Conservation (phyloP, 2,888 invertebrate species). For the Gymnocheta viridis region DNA sequence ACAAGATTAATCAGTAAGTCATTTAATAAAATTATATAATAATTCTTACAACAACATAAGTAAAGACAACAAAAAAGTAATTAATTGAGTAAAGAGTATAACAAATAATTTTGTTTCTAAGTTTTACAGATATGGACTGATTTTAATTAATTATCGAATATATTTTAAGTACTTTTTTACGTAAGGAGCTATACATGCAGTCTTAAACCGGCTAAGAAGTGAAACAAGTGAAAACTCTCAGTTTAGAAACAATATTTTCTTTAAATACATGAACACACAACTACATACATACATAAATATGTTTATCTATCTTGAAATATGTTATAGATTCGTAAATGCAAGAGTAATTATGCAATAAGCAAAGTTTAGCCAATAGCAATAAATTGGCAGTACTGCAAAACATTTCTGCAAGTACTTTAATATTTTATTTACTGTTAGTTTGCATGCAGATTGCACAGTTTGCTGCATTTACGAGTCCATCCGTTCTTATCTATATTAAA, state of each 20-base stretch:
- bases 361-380: too few relatives aligned
- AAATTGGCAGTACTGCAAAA: too few relatives aligned
- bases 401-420: too few relatives aligned
- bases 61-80: conserved; percentile 38
- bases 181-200: conserved; percentile 58
- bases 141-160: conserved; percentile 65
- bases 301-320: not conserved
- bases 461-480: too few relatives aligned
- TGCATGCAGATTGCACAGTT: too few relatives aligned
- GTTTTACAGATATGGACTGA: conserved; percentile 67
- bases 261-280: conserved; percentile 8
- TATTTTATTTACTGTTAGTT: too few relatives aligned
- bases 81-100: conserved; percentile 49
- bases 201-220: conserved; percentile 41
- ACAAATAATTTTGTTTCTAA: conserved; percentile 59
- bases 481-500: too few relatives aligned
- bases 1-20: conserved; percentile 54
- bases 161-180: conserved; percentile 66
- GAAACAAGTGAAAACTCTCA: conserved; percentile 36
- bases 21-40: conserved; percentile 46
- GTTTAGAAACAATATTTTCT: conserved; percentile 33
- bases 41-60: conserved; percentile 38
- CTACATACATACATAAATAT: not conserved
- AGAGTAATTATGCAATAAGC: too few relatives aligned
- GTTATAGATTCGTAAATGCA: too few relatives aligned